Percentiles rank a stretch among this genome's conserved stretches.
Evolutionary conservation across 2,113 vertebrate genomes (phyloP).

Genomic region (Zapornia atra): DNA sequence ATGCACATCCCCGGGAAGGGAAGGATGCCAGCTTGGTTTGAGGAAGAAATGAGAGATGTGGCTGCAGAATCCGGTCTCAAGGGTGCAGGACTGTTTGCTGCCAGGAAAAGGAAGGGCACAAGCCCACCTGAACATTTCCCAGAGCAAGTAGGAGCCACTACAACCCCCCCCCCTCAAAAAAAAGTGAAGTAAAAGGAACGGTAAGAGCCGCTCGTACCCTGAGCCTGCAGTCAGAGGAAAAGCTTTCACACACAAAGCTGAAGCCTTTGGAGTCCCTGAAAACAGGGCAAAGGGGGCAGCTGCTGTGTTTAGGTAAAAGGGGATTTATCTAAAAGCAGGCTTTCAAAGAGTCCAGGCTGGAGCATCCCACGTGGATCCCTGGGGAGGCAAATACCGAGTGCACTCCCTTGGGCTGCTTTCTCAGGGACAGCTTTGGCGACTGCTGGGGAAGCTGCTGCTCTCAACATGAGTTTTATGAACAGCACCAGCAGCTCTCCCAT

Average conservation of each 20-base stretch:
- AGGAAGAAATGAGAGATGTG: not conserved
- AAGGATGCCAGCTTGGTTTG: not conserved
- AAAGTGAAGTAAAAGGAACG: not conserved
- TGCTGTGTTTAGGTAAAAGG: not conserved
- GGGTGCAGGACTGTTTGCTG: not conserved
- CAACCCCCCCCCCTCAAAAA: not conserved
- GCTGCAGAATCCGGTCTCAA: rapidly evolving
- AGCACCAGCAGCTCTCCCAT: not conserved
- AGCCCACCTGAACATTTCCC: not conserved
- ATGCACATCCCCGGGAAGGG: not conserved
- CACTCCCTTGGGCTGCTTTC: not conserved
- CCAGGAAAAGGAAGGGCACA: not conserved
- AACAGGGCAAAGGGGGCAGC: not conserved
- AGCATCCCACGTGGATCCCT: not conserved
- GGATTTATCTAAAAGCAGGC: not conserved
- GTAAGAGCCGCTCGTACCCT: rapidly evolving
- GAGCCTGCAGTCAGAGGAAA: not conserved
- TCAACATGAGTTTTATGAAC: not conserved
- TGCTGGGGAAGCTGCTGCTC: not conserved
- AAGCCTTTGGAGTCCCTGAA: not conserved
- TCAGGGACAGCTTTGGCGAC: not conserved
- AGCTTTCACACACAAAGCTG: not conserved
- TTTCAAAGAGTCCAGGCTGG: not conserved
- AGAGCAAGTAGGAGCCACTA: not conserved
- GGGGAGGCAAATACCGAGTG: rapidly evolving